phyloP scores from a whole-genome alignment of 2,888 invertebrate genomes.

The Synanthedon tipuliformis region DNA sequence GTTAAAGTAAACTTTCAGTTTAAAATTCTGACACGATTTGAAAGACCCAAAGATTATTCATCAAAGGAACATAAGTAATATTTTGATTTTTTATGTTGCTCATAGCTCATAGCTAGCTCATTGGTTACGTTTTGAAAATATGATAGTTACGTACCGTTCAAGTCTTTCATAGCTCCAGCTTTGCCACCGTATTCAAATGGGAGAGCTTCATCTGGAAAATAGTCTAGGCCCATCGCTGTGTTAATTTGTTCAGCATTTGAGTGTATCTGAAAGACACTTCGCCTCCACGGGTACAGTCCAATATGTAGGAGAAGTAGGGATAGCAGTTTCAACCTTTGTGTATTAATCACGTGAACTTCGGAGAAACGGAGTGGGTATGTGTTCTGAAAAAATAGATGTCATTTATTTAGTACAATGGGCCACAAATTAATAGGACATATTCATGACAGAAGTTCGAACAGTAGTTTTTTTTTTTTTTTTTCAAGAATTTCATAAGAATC shows the following conservation, averaged over 20 bases:
- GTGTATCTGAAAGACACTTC: conserved; percentile 47
- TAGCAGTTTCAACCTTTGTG: conserved; percentile 76
- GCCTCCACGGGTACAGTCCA: conserved; percentile 55
- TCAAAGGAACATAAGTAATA: no score
- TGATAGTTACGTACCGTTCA: conserved; percentile 68
- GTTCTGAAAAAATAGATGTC: conserved; percentile 60
- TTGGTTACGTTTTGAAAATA: not conserved
- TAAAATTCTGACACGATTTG: no score
- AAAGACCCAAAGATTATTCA: no score
- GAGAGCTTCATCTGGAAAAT: conserved; percentile 78
- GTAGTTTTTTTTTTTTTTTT: no score
- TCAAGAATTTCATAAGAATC: no score
- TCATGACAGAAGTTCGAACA: no score
- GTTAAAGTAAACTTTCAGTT: no score
- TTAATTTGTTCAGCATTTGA: conserved; percentile 38
- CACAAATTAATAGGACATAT: no score
- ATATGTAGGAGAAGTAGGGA: conserved; percentile 69
- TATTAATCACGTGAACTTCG: conserved; percentile 86
- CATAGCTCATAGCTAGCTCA: no score
- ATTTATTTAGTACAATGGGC: no score
- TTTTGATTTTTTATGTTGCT: no score
- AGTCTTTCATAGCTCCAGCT: conserved; percentile 78
- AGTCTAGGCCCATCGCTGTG: conserved; percentile 61
- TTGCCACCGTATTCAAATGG: conserved; percentile 87
- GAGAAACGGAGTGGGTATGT: conserved; percentile 85